Percentiles rank a stretch among this genome's conserved stretches.
These are phyloP conservation scores for Pandion haliaetus DNA, from an alignment of 2,113 vertebrate species.

Conservation along the genomic window DNA sequence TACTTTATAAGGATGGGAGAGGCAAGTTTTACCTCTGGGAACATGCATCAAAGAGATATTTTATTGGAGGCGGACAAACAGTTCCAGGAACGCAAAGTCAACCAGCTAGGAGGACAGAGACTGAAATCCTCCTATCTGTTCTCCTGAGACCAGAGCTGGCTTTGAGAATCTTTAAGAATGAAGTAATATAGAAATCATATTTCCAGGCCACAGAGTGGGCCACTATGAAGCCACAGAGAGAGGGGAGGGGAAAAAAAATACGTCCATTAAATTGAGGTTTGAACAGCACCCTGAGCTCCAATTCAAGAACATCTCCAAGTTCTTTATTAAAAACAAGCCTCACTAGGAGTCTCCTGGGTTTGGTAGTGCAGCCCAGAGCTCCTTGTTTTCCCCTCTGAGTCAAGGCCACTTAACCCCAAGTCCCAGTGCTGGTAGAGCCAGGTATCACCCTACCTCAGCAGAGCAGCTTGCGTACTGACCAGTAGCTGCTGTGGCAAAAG, in stretches of 20 bases:
- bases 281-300: neutral
- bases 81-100: neutral
- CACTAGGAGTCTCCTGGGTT: neutral
- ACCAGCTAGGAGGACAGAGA: neutral
- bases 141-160: neutral
- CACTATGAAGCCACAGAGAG: neutral
- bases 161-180: neutral
- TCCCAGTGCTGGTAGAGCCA: neutral
- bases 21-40: neutral
- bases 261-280: neutral
- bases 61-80: neutral
- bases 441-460: neutral
- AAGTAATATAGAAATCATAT: neutral
- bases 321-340: neutral
- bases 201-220: neutral
- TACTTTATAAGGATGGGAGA: neutral
- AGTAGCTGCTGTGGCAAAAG: neutral
- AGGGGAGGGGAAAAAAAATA: too few species aligned
- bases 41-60: neutral
- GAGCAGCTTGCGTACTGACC: too few species aligned
- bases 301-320: neutral
- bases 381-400: neutral
- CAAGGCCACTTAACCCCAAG: neutral
- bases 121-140: neutral
- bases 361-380: neutral